These are phyloP conservation scores for Periphyllus acericola DNA, from an alignment of 2,888 invertebrate genomes.

Conservation along the genomic window DNA sequence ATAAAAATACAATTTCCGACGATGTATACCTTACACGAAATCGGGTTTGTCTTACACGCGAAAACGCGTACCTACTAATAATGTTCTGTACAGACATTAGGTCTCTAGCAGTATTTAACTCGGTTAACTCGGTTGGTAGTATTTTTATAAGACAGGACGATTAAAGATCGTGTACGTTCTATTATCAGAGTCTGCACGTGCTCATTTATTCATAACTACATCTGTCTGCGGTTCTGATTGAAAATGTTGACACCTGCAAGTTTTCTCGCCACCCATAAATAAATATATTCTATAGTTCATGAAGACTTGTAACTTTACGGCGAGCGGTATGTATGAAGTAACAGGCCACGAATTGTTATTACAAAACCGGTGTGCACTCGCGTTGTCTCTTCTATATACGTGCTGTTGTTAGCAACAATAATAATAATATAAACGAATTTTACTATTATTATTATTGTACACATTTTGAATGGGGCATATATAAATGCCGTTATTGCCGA, in stretches of 20 bases:
- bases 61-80: background rate
- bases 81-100: background rate
- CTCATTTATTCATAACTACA: background rate
- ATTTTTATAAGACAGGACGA: background rate
- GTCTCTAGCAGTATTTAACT: background rate
- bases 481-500: constrained; percentile 26
- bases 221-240: background rate
- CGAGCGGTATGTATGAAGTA: background rate
- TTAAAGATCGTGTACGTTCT: background rate
- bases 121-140: background rate
- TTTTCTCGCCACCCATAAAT: background rate
- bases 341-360: constrained; percentile 25
- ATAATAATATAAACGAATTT: constrained; percentile 38
- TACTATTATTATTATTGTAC: background rate
- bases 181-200: background rate
- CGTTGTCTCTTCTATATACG: constrained; percentile 25
- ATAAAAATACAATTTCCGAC: background rate
- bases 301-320: background rate
- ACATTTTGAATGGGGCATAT: constrained; percentile 25
- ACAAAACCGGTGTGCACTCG: constrained; percentile 7
- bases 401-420: background rate
- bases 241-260: background rate
- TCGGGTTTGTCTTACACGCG: background rate
- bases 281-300: background rate
- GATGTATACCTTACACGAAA: background rate